Evolutionary conservation across 2,888 invertebrate genomes (phyloP).

Genomic region (Lydus trimaculatus): DNA sequence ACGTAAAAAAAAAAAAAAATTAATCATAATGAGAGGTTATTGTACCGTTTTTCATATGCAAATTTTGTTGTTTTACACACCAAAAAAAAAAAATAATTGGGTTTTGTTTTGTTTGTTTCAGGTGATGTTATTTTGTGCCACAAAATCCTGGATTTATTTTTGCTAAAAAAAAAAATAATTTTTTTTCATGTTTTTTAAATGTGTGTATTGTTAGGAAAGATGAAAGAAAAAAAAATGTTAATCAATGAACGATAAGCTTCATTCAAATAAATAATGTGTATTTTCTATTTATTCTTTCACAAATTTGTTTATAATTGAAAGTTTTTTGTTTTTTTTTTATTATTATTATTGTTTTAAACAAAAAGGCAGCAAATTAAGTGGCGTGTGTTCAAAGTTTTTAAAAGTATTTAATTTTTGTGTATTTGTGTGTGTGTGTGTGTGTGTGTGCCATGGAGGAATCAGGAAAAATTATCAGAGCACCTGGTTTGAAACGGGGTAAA

Average conservation of each 20-base stretch:
- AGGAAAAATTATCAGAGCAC: slow-evolving; percentile 73
- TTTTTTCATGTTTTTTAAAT: not conserved
- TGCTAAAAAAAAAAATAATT: not conserved
- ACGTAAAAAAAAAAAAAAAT: not conserved
- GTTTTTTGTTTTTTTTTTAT: not conserved
- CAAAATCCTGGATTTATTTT: not conserved
- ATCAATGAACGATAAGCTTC: not conserved
- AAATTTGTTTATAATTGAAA: not conserved
- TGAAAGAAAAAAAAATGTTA: not conserved
- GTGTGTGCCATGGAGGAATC: slow-evolving; percentile 23
- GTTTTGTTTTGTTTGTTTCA: not conserved
- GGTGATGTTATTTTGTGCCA: not conserved
- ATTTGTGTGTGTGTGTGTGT: slow-evolving; percentile 12
- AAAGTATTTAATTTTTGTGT: not conserved
- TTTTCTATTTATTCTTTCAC: not conserved
- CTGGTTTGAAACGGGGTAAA: slow-evolving; percentile 80
- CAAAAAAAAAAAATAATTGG: not conserved
- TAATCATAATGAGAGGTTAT: not conserved
- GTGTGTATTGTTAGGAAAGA: not conserved
- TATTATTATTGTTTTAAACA: not conserved
- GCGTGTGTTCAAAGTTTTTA: too few relatives aligned
- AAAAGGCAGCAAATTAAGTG: not conserved
- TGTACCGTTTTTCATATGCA: not conserved
- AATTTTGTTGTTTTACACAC: not conserved
- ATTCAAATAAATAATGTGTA: not conserved